Evolutionary conservation across 1,140 invertebrate genomes (phyloP).

Genomic region (Goniozus legneri): DNA sequence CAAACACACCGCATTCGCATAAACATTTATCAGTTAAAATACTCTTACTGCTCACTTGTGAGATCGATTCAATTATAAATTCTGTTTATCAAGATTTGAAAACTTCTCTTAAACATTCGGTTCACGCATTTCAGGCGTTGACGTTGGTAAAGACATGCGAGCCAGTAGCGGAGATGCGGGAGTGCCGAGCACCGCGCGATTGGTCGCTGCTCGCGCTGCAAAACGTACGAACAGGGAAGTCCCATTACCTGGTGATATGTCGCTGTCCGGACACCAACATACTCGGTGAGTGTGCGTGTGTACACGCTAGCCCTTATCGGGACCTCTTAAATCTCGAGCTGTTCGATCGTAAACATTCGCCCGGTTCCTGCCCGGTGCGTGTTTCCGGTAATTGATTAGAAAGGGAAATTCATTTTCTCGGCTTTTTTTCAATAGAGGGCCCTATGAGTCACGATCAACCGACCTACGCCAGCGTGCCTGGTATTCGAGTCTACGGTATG

Average conservation of each 20-base stretch:
- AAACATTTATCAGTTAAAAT: no score
- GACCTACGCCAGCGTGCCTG: constrained; percentile 87
- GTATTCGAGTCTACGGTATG: constrained; percentile 90
- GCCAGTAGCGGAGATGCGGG: constrained; percentile 81
- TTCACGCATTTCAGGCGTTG: constrained; percentile 61
- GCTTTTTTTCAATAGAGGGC: constrained; percentile 62
- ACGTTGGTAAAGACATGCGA: constrained; percentile 92
- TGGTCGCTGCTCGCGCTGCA: constrained; percentile 90
- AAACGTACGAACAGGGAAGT: constrained; percentile 88
- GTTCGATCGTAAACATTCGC: no score
- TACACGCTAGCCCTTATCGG: not conserved
- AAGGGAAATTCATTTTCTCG: not conserved
- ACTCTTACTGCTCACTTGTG: no score
- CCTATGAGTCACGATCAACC: constrained; percentile 92
- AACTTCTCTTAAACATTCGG: no score
- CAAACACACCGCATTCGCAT: no score
- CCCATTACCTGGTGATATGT: constrained; percentile 91
- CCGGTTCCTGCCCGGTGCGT: no score
- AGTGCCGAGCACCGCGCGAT: constrained; percentile 81
- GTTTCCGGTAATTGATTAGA: no score
- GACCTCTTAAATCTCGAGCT: no score
- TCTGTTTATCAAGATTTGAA: no score
- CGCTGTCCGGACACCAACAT: constrained; percentile 80
- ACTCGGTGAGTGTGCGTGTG: constrained; percentile 63
- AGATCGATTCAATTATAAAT: no score